These are phyloP conservation scores for Drosophila lutescens DNA, from an alignment of 2,888 invertebrate species.

Conservation along the genomic window DNA sequence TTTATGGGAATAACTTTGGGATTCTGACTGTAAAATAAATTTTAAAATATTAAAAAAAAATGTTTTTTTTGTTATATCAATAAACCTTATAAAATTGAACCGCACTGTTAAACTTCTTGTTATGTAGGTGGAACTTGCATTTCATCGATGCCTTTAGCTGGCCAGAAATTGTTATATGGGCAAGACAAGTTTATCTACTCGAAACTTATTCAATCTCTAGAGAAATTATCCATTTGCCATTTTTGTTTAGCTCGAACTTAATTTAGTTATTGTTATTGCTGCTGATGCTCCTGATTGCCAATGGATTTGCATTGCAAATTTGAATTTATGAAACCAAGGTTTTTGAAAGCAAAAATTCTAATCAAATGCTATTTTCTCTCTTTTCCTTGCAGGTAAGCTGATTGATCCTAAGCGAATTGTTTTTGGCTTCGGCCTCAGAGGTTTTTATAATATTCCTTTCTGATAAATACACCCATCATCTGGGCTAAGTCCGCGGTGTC, in stretches of 20 bases:
- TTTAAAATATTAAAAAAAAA: neutral
- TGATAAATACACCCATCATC: conserved; percentile 62
- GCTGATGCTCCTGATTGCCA: conserved; percentile 34
- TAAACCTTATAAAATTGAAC: neutral
- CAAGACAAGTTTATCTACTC: conserved; percentile 43
- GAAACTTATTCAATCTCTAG: conserved; percentile 50
- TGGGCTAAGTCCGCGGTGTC: conserved; percentile 51
- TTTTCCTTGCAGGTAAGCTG: conserved; percentile 69
- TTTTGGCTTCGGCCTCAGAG: neutral
- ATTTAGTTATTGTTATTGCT: conserved; percentile 48
- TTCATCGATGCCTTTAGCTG: conserved; percentile 21
- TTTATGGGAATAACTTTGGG: neutral
- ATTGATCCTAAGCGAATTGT: neutral
- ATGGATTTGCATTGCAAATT: conserved; percentile 48
- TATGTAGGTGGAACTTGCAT: conserved; percentile 15
- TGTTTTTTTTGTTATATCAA: neutral
- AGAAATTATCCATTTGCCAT: conserved; percentile 65
- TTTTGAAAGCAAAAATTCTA: conserved; percentile 35
- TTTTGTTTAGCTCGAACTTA: conserved; percentile 56
- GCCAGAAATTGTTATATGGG: conserved; percentile 21
- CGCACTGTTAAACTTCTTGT: conserved; percentile 10
- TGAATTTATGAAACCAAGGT: conserved; percentile 32
- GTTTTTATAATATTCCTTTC: conserved; percentile 7
- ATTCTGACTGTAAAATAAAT: too few relatives aligned
- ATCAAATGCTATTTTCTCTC: conserved; percentile 37